A percentile compares a stretch with the other conserved stretches of the same genome.
Evolutionary conservation across 2,797 vertebrate species (phyloP).

Genomic region (Cottoperca gobio): DNA sequence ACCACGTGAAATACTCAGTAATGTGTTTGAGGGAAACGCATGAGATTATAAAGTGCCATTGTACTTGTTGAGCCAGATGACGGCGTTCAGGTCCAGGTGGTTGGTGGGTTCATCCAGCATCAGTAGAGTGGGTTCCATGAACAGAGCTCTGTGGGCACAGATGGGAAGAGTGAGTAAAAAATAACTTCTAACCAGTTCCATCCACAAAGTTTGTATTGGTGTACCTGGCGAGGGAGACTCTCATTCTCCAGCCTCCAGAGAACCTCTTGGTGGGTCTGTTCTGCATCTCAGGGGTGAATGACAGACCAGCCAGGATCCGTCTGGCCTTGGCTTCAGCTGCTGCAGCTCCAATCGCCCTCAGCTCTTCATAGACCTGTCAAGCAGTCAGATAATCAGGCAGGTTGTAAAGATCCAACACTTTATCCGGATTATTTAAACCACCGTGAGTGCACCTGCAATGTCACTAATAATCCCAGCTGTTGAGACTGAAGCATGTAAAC

Average conservation of each 20-base stretch:
- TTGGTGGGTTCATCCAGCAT: slow-evolving; percentile 96
- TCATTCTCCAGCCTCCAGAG: slow-evolving; percentile 96
- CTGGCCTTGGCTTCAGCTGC: slow-evolving; percentile 93
- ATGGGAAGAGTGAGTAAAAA: neutral
- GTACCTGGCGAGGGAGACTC: slow-evolving; percentile 95
- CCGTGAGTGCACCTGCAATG: neutral
- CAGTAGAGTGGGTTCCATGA: slow-evolving; percentile 94
- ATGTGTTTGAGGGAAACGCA: neutral
- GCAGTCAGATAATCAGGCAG: neutral
- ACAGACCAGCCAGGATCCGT: slow-evolving; percentile 92
- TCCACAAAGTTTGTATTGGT: neutral
- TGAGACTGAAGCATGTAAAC: no score
- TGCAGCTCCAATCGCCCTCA: slow-evolving; percentile 89
- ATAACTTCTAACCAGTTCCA: neutral
- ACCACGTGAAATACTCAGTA: neutral
- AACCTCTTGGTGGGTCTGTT: slow-evolving; percentile 93
- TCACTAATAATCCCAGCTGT: neutral
- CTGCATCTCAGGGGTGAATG: slow-evolving; percentile 94
- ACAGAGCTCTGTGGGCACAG: slow-evolving; percentile 86
- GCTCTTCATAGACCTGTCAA: slow-evolving; percentile 91
- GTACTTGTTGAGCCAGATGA: slow-evolving; percentile 98
- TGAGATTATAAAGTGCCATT: neutral
- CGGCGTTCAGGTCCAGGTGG: slow-evolving; percentile 93
- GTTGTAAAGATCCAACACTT: neutral
- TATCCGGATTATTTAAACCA: neutral